Base-by-base conservation (phyloP, 2,797 vertebrate genomes). In the Pristis pectinata region DNA sequence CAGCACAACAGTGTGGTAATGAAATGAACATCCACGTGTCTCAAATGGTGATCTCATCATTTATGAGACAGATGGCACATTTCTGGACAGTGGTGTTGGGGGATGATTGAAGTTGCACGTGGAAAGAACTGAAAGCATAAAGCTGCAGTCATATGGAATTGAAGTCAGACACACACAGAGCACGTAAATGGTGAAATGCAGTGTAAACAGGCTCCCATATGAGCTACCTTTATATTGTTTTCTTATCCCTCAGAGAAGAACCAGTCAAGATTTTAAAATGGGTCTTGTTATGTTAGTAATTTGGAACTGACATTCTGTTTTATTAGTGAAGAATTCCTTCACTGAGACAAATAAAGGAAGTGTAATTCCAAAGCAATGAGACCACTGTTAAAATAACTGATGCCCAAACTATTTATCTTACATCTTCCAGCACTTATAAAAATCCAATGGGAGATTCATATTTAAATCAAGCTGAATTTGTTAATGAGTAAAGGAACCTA, bases 31-130 rank as follows among this genome's bases (percentile, higher is more conserved):
- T 67, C n/a, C n/a, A 41, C 22, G 19, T 17, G 22, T 67, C 87
- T 91, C 34, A 64, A 91, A 67, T 41, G 59, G 87, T 37, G 87
- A 67, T 64, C 87, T 41, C 87, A 67, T 91, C 64, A 24, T 24
- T 91, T 91, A 41, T 93, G 92, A 74, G 92, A 94, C 9, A 49
- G 70, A 74, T 34, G 70, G 24, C 70, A 72, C 37, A 72, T 34
- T 49, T 49, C 92, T 94, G 92, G 44, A 53, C 30, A 17, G 4
- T 34, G 70, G 44, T 7, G 30, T 74, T 49, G 44, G 70, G 70
- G 44, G 70, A 74, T 76, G 92, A 94, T 94, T 94, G 92, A 94
- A 94, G 92, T 76, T 74, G 41, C 92, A 94, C 22, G 92, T 94
- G 92, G 92, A 34, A 22, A 74, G 41, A 74, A 93, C 11, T 72